A percentile compares a stretch with the other conserved stretches of the same genome.
These are phyloP conservation scores for Frankliniella fusca DNA, from an alignment of 2,888 invertebrate species.

Conservation along the genomic window DNA sequence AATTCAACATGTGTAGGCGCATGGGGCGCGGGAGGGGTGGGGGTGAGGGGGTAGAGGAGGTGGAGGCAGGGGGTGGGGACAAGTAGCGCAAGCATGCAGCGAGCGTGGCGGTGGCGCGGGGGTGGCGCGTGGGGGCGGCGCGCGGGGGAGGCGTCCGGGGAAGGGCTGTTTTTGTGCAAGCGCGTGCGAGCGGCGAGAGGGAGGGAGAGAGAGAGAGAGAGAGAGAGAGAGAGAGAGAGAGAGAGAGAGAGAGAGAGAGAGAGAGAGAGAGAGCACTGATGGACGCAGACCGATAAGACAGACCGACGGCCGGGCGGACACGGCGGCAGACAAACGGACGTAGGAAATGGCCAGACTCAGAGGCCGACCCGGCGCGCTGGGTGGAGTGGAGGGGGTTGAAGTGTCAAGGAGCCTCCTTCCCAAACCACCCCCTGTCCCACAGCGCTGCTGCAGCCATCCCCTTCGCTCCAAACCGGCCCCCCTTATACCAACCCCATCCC, in stretches of 20 bases:
- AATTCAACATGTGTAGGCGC: slow-evolving; percentile 11
- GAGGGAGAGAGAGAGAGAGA: background rate
- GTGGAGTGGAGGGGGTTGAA: background rate
- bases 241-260: background rate
- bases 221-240: slow-evolving; percentile 1
- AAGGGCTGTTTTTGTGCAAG: background rate
- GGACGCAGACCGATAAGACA: no score
- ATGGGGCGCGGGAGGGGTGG: background rate
- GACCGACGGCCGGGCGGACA: no score
- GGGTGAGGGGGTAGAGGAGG: background rate
- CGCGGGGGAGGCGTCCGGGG: no score
- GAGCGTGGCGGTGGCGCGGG: background rate
- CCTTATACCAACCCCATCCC: no score
- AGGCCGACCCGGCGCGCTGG: background rate
- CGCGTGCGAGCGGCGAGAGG: background rate
- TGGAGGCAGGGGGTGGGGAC: background rate
- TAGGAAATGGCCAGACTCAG: background rate
- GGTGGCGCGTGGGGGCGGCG: no score
- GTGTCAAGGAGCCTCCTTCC: background rate
- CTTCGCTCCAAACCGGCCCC: no score
- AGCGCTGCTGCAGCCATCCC: no score
- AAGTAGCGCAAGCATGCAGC: no score
- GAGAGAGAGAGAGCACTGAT: background rate
- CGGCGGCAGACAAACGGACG: background rate
- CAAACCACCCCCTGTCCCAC: no score